Evolutionary conservation across 2,113 vertebrate genomes (phyloP), one percentile per base, ranked within the genome.

Genomic region (Triplophysa siluroides): DNA sequence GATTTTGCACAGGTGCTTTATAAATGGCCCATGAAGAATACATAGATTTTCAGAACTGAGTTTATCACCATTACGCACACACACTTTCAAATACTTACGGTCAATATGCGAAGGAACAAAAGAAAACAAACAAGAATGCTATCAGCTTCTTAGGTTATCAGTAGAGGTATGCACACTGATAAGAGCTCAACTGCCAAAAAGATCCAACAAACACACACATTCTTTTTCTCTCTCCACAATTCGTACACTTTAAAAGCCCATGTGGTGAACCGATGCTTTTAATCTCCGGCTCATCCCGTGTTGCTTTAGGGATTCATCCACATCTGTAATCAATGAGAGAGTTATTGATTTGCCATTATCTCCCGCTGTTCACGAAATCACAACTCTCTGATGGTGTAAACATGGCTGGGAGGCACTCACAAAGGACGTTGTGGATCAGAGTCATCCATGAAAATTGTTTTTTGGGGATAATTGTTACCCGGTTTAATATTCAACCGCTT

Each of bases 101-200:
- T 61, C 65, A 58, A 78, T 60, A 71, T 70, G 1, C 41, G 41
- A 82, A 75, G 61, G 61, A 52, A 54, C 61, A 60, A 81, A 79
- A 29, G 61, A 81, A 76, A 84, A 81, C 83, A 82, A 79, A 62
- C 69, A 45, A 14, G 6, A 58, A 16, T 75, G 65, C 52, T 79
- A 84, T 84, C 71, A 66, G 76, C 71, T 65, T 21, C 65, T 82
- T 45, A 69, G 80, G 80, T 76, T 82, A 84, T 84, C 83, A 79
- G 77, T 60, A 77, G 82, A 84, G 76, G 71, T 67, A 84, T 79
- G 83, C 77, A 73, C 61, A 58, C 19, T 65, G 79, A 81, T 81
- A 84, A 79, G 43, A 81, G 41, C 66, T 43, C 14, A 63, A 69
- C 76, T 64, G 62, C 33, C 38, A 29, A 16, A 78, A 29, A 70